Evolutionary conservation across 2,888 invertebrate genomes (phyloP), one percentile per base, ranked within the genome.

Genomic region (Spilarctia lutea): DNA sequence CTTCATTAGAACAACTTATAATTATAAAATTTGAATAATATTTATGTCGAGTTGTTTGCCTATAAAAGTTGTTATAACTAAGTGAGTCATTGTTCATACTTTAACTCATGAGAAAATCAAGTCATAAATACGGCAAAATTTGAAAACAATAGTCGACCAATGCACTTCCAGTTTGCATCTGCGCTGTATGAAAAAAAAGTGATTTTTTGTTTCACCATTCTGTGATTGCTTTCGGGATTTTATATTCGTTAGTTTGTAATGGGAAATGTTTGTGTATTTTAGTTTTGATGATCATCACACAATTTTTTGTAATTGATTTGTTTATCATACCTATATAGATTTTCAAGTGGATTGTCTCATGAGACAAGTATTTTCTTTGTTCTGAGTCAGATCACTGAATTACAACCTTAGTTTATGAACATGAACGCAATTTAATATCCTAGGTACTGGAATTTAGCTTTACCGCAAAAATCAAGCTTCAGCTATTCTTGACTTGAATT

Each of bases 51-150:
- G 78, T 87, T 80, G 82, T 78, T 87, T 86, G 85, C 83, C 86
- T 82, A 84, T 84, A 79, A 88, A 86, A 86, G 87, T 85, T 86
- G 77, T 85, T 39, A 85, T 89, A 90, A 90, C 88, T 86, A 86
- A 87, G 88, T 90, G 89, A 88, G 87, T 91, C 91, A 86, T 90
- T 87, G 85, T 89, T 86, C 87, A 85, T 87, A 83, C 84, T 85
- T 87, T 84, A 90, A 90, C 87, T 86, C 89, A 85, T 87, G 84
- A 85, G 89, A 90, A 90, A 90, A 86, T 84, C 85, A 83, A 85
- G 88, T 88, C 88, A 88, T 91, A 91, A 90, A 91, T 91, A 89
- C 76, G 79, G 83, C 79, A 86, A 88, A 87, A 88, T 85, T 87
- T 87, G 81, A 86, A 89, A 91, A 91, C 88, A 91, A 89, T 89